Conservation (phyloP, 2,797 vertebrate species). For the Melanotaenia pygmaea region DNA sequence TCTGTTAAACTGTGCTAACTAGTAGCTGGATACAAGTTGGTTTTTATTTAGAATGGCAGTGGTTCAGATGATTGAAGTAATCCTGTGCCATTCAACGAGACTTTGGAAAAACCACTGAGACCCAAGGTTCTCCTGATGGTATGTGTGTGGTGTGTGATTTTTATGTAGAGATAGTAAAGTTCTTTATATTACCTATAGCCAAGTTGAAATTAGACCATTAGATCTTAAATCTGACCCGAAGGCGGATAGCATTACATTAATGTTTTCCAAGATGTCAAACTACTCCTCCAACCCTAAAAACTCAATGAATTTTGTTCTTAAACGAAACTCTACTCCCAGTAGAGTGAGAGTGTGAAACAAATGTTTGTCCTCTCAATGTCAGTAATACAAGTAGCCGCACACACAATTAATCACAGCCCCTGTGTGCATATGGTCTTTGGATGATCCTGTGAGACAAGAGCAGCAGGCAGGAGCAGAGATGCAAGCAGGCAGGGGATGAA, state of each 20-base stretch:
- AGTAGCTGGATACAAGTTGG: background rate
- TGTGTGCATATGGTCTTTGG: constrained; percentile 35
- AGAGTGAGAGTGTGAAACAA: constrained; percentile 12
- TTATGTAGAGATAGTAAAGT: background rate
- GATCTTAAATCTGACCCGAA: background rate
- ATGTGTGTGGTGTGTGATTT: background rate
- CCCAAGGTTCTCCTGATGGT: background rate
- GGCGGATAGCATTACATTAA: background rate
- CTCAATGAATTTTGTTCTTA: background rate
- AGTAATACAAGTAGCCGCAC: constrained; percentile 13
- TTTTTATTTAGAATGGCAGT: constrained; percentile 1
- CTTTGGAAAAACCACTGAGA: background rate
- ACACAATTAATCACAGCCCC: constrained; percentile 56
- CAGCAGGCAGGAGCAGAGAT: constrained; percentile 47
- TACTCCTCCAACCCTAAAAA: constrained; percentile 12
- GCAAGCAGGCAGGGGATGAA: constrained; percentile 51
- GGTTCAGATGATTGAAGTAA: background rate
- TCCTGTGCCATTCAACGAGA: background rate
- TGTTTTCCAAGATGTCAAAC: constrained; percentile 8
- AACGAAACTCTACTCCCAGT: background rate
- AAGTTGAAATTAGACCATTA: background rate
- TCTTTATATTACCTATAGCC: background rate
- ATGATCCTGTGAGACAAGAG: constrained; percentile 38
- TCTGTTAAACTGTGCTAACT: constrained; percentile 8
- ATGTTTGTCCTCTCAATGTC: constrained; percentile 19